Conservation (phyloP, 2,888 invertebrate species). For the Germaria angustata region DNA sequence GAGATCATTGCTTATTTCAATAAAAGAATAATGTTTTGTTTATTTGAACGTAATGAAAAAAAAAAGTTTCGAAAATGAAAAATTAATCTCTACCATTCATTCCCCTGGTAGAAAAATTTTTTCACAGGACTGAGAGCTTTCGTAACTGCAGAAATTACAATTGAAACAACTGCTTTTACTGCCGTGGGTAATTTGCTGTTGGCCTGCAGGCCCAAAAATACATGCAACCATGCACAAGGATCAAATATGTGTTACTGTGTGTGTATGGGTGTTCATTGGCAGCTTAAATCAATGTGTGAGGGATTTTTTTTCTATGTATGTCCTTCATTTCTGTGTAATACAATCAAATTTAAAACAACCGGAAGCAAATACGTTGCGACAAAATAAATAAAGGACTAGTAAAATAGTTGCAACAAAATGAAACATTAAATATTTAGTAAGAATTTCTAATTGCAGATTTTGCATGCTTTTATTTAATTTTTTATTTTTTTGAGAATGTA, state of each 20-base stretch:
- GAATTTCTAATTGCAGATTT: not conserved
- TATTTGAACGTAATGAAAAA: too few relatives aligned
- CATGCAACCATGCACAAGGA: not conserved
- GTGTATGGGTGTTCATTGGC: too few relatives aligned
- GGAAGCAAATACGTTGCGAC: not conserved
- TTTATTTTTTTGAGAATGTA: not conserved
- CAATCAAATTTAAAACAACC: slow-evolving; percentile 16
- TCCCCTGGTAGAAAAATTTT: not conserved
- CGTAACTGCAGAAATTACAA: not conserved
- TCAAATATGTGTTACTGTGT: not conserved
- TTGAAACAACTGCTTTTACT: not conserved
- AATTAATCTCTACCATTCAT: not conserved
- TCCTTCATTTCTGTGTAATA: not conserved
- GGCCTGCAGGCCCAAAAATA: not conserved
- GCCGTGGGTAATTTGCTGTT: not conserved
- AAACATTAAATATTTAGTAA: not conserved
- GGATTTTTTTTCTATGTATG: not conserved
- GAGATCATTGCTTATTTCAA: not conserved
- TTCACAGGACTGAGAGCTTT: too few relatives aligned
- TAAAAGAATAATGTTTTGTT: too few relatives aligned
- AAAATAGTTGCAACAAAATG: not conserved
- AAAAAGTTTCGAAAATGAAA: not conserved
- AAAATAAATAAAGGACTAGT: slow-evolving; percentile 4
- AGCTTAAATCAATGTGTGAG: not conserved
- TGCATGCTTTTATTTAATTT: not conserved